Base-by-base conservation (phyloP, 2,797 vertebrate genomes). In the Dicrostonyx torquatus region DNA sequence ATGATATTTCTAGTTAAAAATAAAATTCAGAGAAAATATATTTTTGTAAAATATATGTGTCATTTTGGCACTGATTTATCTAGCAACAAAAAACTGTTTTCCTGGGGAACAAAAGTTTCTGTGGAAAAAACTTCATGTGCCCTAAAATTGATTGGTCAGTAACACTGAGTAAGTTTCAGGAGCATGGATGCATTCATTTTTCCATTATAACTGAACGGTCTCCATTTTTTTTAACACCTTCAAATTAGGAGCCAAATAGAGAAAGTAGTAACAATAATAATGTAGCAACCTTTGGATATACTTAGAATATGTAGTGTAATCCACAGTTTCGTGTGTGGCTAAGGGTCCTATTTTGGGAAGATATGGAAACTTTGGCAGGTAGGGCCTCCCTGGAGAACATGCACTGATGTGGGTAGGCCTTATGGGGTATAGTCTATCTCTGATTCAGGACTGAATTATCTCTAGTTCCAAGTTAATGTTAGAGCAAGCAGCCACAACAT, bases 1-100 rank as follows among this genome's bases (percentile, higher is more conserved):
- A 75, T 76, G n/a, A 76, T 53, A n/a, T 92, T 89, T 95, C 70
- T 80, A n/a, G 20, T 91, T 94, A 96, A 96, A 96, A n/a, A 92
- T 45, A 20, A 95, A 94, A 96, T 78, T 37, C 89, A 88, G 40
- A 86, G 90, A 95, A 92, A 58, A 96, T 96, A 94, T 66, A 55
- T 94, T 95, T 96, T 90, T 78, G 43, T 86, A 92, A 95, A 96
- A 72, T 91, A 77, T 78, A 40, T 93, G 37, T 93, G 4, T 53
- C 31, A 53, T 88, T 95, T 78, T 31, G 79, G 73, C 77, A 90
- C 48, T 53, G 37, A 90, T 75, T 90, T 95, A 78, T 68, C 68
- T 96, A 91, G 48, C 83, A 95, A 80, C 4, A 40, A n/a, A 50
- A 60, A 93, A 78, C 45, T 79, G 2, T 66, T 95, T 91, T 91